phyloP scores from a whole-genome alignment of 2,113 vertebrate genomes.

The Charina bottae region DNA sequence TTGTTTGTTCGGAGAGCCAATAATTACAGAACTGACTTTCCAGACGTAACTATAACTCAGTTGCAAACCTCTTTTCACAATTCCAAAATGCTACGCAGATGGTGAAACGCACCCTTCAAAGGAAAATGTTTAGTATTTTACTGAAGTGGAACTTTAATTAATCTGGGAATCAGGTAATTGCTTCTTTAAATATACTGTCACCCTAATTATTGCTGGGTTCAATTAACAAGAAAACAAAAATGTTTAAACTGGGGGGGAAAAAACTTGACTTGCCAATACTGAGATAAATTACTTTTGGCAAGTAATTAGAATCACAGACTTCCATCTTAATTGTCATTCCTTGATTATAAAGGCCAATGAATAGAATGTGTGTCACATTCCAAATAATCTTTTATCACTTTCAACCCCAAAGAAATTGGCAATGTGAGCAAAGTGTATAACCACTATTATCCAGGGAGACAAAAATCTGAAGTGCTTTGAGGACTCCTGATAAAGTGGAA shows the following conservation, averaged over 20 bases:
- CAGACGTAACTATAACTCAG: neutral
- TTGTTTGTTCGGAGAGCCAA: neutral
- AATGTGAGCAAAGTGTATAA: neutral
- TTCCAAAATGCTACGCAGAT: neutral
- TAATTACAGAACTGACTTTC: neutral
- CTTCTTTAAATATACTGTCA: slow-evolving; percentile 10
- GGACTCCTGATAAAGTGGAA: neutral
- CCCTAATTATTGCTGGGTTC: slow-evolving; percentile 17
- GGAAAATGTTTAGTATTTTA: slow-evolving; percentile 30
- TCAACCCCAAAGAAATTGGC: neutral
- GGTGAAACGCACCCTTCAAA: neutral
- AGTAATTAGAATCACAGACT: slow-evolving; percentile 20
- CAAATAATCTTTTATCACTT: neutral
- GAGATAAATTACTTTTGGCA: slow-evolving; percentile 26
- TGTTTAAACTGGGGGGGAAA: neutral
- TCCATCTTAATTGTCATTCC: slow-evolving; percentile 12
- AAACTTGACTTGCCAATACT: slow-evolving; percentile 16
- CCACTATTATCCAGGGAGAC: neutral
- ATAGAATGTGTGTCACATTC: neutral
- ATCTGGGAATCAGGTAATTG: slow-evolving; percentile 20
- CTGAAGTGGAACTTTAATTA: slow-evolving; percentile 12
- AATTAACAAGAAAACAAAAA: slow-evolving; percentile 15
- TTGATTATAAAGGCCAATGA: neutral
- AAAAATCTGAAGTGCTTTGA: neutral
- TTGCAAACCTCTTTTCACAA: neutral